Evolutionary conservation across 2,797 vertebrate genomes (phyloP).

Genomic region (Rhabdophis nuchalis): DNA sequence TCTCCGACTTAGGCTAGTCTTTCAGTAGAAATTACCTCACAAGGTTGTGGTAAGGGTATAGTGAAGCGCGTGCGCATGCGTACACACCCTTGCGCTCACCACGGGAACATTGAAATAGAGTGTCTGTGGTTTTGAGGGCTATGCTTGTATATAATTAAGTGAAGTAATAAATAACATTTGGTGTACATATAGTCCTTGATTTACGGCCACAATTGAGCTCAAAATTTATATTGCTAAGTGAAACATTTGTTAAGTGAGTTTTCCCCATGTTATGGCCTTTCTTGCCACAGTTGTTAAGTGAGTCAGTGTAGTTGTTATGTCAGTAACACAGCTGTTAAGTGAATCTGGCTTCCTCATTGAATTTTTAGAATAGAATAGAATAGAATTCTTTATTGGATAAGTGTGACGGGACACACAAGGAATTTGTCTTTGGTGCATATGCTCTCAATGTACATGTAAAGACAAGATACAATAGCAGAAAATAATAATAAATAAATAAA

Average conservation of each 20-base stretch:
- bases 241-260: neutral
- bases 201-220: neutral
- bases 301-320: neutral
- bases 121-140: neutral
- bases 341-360: neutral
- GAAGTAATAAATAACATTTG: neutral
- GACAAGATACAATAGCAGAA: too few species aligned
- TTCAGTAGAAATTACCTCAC: neutral
- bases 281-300: too few species aligned
- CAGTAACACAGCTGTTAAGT: neutral
- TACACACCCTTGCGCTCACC: neutral
- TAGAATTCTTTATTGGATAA: too few species aligned
- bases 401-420: too few species aligned
- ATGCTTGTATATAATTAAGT: neutral
- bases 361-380: neutral
- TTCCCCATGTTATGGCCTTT: too few species aligned
- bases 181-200: neutral
- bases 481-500: too few species aligned
- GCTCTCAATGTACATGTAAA: too few species aligned
- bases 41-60: neutral
- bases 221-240: neutral
- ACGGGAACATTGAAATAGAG: neutral
- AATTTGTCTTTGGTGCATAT: too few species aligned
- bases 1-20: neutral
- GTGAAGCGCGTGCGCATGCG: too few species aligned